A percentile compares a stretch with the other conserved stretches of the same genome.
These are phyloP conservation scores for Oedothorax gibbosus DNA, from an alignment of 1,140 invertebrate species.

Conservation along the genomic window DNA sequence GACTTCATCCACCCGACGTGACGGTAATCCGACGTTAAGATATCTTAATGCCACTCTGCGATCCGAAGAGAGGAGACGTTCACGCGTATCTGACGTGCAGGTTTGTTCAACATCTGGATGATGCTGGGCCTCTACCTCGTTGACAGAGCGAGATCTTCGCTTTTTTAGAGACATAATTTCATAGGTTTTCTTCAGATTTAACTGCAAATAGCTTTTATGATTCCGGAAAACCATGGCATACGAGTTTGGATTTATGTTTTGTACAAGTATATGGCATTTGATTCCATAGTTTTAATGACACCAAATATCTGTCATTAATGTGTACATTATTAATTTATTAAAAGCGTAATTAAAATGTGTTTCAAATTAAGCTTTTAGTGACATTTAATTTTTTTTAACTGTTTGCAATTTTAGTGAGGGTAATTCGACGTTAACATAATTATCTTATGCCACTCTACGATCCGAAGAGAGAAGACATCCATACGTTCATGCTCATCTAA, in stretches of 20 bases:
- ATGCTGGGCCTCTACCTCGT: background rate
- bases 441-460: slow-evolving; percentile 28
- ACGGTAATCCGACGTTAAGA: slow-evolving; percentile 52
- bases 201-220: no score
- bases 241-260: no score
- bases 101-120: slow-evolving; percentile 31
- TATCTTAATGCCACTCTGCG: slow-evolving; percentile 29
- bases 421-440: slow-evolving; percentile 45
- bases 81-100: slow-evolving; percentile 26
- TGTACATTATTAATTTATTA: no score
- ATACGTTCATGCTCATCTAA: slow-evolving; percentile 27
- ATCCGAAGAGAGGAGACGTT: slow-evolving; percentile 17
- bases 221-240: no score
- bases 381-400: no score
- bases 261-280: no score
- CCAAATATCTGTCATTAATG: no score
- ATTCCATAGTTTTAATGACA: no score
- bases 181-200: background rate
- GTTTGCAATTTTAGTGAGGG: slow-evolving; percentile 1
- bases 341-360: no score
- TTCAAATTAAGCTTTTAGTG: no score
- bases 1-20: slow-evolving; percentile 21
- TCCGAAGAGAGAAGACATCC: slow-evolving; percentile 12
- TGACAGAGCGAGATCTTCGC: background rate
- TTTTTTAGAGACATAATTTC: background rate